phyloP scores from a whole-genome alignment of 2,888 invertebrate genomes.

The Uloborus plumipes region DNA sequence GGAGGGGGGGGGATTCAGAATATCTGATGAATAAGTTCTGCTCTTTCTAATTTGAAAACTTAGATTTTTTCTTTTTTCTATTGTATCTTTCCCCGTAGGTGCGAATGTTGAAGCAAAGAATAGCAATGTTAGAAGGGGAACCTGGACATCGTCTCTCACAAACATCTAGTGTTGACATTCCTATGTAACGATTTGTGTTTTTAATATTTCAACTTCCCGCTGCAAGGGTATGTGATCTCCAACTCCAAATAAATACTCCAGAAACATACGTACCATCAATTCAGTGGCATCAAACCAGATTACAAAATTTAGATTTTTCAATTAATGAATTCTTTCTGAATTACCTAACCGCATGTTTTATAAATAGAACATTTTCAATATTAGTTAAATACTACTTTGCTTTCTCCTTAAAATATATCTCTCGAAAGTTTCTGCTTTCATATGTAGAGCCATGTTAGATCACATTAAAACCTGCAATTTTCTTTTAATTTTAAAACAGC shows the following conservation, averaged over 20 bases:
- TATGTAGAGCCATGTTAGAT: not conserved
- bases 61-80: not conserved
- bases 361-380: no score
- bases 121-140: slow-evolving; percentile 64
- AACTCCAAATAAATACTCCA: not conserved
- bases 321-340: no score
- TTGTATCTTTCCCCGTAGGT: slow-evolving; percentile 22
- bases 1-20: no score
- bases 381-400: no score
- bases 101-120: slow-evolving; percentile 62
- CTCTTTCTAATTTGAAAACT: no score
- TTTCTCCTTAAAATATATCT: no score
- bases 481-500: not conserved
- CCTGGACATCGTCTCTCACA: slow-evolving; percentile 57
- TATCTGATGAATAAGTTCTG: no score
- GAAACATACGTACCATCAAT: slow-evolving; percentile 22
- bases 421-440: not conserved
- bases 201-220: slow-evolving; percentile 1
- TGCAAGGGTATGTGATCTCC: not conserved
- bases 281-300: slow-evolving; percentile 26
- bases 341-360: no score
- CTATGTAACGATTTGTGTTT: slow-evolving; percentile 37
- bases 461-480: not conserved
- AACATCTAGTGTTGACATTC: slow-evolving; percentile 49
- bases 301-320: no score